Evolutionary conservation across 2,888 invertebrate species (phyloP).

Genomic region (Epinotia bilunana): DNA sequence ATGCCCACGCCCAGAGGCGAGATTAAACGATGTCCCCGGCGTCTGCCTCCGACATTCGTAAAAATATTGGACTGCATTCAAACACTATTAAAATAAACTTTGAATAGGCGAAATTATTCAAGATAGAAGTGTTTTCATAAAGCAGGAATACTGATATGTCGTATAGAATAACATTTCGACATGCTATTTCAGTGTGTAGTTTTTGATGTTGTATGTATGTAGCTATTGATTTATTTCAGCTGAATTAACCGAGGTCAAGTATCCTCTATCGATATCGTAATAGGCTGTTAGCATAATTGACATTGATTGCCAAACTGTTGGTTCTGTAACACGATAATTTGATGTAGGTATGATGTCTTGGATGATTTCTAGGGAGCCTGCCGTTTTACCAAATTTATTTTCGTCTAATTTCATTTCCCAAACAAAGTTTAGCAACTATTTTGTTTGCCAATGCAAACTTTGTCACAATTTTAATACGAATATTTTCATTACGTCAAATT

Average conservation of each 20-base stretch:
- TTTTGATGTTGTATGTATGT: background rate
- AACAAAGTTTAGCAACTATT: too few relatives aligned
- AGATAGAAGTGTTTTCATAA: slow-evolving; percentile 2
- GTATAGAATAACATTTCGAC: background rate
- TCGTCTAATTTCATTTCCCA: too few relatives aligned
- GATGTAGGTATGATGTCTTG: too few relatives aligned
- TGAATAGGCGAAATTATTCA: slow-evolving; percentile 43
- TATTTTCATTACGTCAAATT: too few relatives aligned
- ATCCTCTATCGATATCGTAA: too few relatives aligned
- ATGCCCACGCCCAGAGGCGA: slow-evolving; percentile 60
- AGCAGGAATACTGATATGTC: background rate
- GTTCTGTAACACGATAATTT: too few relatives aligned
- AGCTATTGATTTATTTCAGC: background rate
- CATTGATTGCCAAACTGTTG: too few relatives aligned
- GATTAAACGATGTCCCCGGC: slow-evolving; percentile 64
- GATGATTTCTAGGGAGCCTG: too few relatives aligned
- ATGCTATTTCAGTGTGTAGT: background rate
- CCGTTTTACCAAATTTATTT: too few relatives aligned
- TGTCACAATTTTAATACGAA: too few relatives aligned
- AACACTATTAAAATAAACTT: slow-evolving; percentile 64
- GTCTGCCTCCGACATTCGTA: slow-evolving; percentile 63
- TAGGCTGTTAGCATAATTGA: too few relatives aligned
- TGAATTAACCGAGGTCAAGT: background rate
- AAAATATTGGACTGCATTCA: slow-evolving; percentile 69
- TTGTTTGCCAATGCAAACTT: too few relatives aligned